Evolutionary conservation across 2,888 invertebrate genomes (phyloP).

Genomic region (Cactoblastis cactorum): DNA sequence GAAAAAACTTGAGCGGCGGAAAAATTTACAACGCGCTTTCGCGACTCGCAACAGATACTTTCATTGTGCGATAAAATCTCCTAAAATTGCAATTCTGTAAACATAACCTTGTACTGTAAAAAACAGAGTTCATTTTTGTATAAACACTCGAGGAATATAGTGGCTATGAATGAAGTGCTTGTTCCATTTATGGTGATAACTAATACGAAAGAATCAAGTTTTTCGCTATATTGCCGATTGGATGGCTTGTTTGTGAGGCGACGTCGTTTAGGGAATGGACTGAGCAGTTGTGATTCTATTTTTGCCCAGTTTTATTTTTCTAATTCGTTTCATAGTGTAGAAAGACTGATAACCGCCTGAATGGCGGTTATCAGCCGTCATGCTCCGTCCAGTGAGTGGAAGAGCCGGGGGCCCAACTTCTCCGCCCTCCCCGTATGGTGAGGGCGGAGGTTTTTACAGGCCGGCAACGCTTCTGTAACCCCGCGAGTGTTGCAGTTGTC

Average conservation of each 20-base stretch:
- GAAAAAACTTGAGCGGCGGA: constrained; percentile 6
- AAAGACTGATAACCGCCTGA: not conserved
- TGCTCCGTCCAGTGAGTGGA: too few species aligned
- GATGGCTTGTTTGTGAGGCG: constrained; percentile 42
- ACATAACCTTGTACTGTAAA: constrained; percentile 25
- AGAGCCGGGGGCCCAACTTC: too few species aligned
- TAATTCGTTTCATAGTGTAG: not conserved
- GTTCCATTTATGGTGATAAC: constrained; percentile 52
- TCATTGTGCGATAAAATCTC: constrained; percentile 37
- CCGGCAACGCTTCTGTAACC: too few species aligned
- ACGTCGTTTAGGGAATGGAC: constrained; percentile 34
- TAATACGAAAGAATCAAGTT: constrained; percentile 54
- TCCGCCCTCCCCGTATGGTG: too few species aligned
- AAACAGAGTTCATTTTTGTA: constrained; percentile 32
- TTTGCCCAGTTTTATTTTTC: constrained; percentile 10
- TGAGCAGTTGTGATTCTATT: not conserved
- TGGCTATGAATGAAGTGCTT: constrained; percentile 35
- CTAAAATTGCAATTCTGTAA: constrained; percentile 23
- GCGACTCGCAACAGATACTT: constrained; percentile 11
- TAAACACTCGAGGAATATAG: constrained; percentile 15
- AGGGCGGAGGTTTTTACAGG: too few species aligned
- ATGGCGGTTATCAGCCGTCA: too few species aligned
- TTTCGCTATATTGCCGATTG: constrained; percentile 38
- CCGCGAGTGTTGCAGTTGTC: too few species aligned
- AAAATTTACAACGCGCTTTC: constrained; percentile 7